Evolutionary conservation across 92 coral and sea anemone genomes (phyloP), one percentile per base, ranked within the genome.

Genomic region (Hydrozoanthus gracilis): DNA sequence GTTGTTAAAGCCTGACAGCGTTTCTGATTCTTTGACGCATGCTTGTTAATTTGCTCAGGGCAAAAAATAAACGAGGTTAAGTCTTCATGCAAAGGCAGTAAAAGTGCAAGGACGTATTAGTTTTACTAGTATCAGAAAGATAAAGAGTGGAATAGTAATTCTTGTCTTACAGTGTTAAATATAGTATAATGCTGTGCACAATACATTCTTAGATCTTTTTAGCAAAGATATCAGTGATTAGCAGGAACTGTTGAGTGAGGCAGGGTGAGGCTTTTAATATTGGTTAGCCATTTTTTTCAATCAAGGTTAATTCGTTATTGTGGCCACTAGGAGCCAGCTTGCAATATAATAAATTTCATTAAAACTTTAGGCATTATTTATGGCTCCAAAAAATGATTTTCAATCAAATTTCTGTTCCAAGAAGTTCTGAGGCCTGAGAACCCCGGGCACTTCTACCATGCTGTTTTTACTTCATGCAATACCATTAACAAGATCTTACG

Each of bases 241-340:
- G 82, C 46, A 39, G 44, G 52, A 52, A 5, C 47, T 35, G 54
- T 44, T 76, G 65, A 52, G 82, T 66, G 55, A 17, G 8, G 13
- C 7, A 76, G 6, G 27, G 46, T 76, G 16, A 44, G 18, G 12
- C 51, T 64, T 15, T 64, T 27, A 20, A 14, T 11, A 11, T 62
- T 68, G 8, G 44, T 11, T 6, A 68, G 12, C 7, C 73, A 68
- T 5, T 35, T 68, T 27, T 27, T 54, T 8, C 8, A 35, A 68
- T 35, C 39, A 68, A 17, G 62, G 73, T 79, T 80, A 80, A 56
- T 18, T 51, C 54, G 51, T 80, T 65, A 62, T 16, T 62, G 50
- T 65, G 85, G 85, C 85, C 74, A 48, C 58, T 8, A n/a, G 18
- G 74, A 80, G 85, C 85, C 85, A 80, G 85, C 85, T 80, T 80